A percentile compares a stretch with the other conserved stretches of the same genome.
Conservation (phyloP, 1,140 invertebrate genomes). For the Ctenoplectra terminalis region DNA sequence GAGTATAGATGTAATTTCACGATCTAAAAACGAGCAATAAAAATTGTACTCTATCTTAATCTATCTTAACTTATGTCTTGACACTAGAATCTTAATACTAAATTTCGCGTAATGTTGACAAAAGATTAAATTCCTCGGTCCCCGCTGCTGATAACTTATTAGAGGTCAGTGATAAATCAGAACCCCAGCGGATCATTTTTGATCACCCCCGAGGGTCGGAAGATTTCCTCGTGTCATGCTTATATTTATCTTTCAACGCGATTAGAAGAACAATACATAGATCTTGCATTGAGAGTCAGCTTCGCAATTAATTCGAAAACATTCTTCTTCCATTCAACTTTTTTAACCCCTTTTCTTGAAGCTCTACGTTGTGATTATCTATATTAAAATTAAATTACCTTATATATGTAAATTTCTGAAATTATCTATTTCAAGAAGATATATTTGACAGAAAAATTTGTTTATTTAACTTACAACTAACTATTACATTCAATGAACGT, state of each 20-base stretch:
- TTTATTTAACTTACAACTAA: no score
- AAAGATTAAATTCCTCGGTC: neutral
- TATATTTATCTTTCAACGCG: conserved; percentile 18
- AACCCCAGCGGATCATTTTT: conserved; percentile 47
- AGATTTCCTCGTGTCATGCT: conserved; percentile 13
- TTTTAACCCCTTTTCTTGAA: neutral
- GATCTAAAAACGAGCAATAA: no score
- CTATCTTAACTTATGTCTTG: no score
- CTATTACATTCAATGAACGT: no score
- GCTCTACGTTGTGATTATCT: no score
- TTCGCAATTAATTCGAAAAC: neutral
- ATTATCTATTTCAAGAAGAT: no score
- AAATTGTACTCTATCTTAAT: no score
- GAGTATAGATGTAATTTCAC: no score
- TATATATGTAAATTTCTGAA: no score
- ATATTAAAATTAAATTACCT: no score
- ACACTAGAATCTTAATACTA: no score
- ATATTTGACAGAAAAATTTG: neutral
- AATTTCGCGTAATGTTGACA: neutral
- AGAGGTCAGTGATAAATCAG: conserved; percentile 48
- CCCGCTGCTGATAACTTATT: conserved; percentile 35
- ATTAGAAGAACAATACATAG: conserved; percentile 25
- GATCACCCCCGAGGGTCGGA: neutral
- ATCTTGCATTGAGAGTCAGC: neutral
- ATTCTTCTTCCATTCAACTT: neutral